Percentiles rank a stretch among this genome's conserved stretches.
Evolutionary conservation across 2,888 invertebrate species (phyloP).

Genomic region (Lepidocyrtinus sp.): DNA sequence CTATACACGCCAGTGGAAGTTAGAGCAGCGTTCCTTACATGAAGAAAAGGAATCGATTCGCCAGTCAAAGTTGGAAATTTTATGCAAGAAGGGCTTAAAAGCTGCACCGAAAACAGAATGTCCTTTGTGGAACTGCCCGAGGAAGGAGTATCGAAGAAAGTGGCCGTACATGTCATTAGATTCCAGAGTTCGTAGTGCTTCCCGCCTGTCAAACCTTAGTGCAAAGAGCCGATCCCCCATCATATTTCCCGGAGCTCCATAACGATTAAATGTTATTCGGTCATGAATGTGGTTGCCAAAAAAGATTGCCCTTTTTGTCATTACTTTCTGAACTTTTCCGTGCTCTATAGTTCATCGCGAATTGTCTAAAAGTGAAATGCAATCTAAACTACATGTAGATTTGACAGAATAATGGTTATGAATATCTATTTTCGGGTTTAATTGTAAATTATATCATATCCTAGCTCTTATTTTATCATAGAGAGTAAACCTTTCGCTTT

Average conservation of each 20-base stretch:
- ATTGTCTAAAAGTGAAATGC: too few species aligned
- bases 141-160: slow-evolving; percentile 25
- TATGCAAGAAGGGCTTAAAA: slow-evolving; percentile 32
- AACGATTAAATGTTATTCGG: too few species aligned
- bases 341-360: too few species aligned
- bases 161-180: slow-evolving; percentile 23
- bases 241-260: slow-evolving; percentile 17
- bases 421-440: too few species aligned
- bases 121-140: slow-evolving; percentile 46
- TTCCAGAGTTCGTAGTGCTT: not conserved
- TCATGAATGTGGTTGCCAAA: too few species aligned
- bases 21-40: not conserved
- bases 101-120: slow-evolving; percentile 30
- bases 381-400: too few species aligned
- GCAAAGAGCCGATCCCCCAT: slow-evolving; percentile 33
- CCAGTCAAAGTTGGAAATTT: slow-evolving; percentile 23
- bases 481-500: too few species aligned
- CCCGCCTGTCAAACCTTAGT: slow-evolving; percentile 37
- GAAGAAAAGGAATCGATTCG: slow-evolving; percentile 32
- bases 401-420: too few species aligned
- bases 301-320: too few species aligned
- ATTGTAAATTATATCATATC: too few species aligned
- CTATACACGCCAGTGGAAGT: not conserved
- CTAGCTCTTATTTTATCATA: too few species aligned
- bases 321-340: too few species aligned